phyloP scores from a whole-genome alignment of 2,888 invertebrate species.

The Xanthia icteritia region DNA sequence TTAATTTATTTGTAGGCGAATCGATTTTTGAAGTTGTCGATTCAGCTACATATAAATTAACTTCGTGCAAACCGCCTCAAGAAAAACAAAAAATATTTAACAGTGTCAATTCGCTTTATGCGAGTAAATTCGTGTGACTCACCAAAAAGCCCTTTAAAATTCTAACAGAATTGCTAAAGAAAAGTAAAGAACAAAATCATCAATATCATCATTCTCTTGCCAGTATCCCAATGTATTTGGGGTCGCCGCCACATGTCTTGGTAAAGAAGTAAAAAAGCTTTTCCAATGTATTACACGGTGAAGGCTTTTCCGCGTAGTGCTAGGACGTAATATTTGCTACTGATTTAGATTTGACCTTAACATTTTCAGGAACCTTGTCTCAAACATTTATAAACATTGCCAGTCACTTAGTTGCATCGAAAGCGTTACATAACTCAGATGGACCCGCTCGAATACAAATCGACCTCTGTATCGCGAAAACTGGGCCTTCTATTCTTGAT shows the following conservation, averaged over 20 bases:
- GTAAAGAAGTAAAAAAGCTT: too few relatives aligned
- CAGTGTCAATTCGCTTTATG: too few relatives aligned
- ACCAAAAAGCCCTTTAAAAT: too few relatives aligned
- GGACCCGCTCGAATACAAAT: slow-evolving; percentile 27
- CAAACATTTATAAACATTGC: slow-evolving; percentile 25
- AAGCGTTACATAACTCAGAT: slow-evolving; percentile 26
- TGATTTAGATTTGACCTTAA: slow-evolving; percentile 40
- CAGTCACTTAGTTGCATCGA: slow-evolving; percentile 39
- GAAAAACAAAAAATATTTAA: too few relatives aligned
- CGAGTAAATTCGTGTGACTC: too few relatives aligned
- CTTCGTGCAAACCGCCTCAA: too few relatives aligned
- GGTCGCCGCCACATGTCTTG: background rate
- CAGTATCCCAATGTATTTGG: background rate
- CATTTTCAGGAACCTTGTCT: slow-evolving; percentile 26
- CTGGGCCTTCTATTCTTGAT: slow-evolving; percentile 56
- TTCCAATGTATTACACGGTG: background rate
- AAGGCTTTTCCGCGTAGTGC: background rate
- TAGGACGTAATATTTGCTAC: slow-evolving; percentile 1
- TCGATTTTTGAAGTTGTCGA: too few relatives aligned
- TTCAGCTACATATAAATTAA: too few relatives aligned
- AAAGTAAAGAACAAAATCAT: background rate
- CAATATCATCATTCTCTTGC: background rate
- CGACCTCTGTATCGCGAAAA: slow-evolving; percentile 45
- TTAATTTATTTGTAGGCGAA: too few relatives aligned
- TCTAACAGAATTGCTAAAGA: too few relatives aligned